Percentiles rank a stretch among this genome's conserved stretches.
Evolutionary conservation across 2,113 vertebrate genomes (phyloP).

Genomic region (Uria aalge): DNA sequence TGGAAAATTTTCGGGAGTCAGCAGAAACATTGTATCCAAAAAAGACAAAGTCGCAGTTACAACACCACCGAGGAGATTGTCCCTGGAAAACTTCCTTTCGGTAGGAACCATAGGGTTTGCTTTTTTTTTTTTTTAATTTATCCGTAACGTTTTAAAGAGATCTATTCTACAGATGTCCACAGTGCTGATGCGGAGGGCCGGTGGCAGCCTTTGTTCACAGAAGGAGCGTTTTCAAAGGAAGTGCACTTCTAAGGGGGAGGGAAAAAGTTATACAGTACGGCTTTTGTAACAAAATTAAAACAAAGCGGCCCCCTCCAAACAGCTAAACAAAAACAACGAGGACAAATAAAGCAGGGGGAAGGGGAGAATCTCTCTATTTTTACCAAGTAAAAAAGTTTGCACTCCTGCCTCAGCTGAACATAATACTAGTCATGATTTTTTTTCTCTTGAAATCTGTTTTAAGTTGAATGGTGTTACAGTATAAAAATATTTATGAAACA

Average conservation of each 20-base stretch:
- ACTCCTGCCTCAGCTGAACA: background rate
- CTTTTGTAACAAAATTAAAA: constrained; percentile 55
- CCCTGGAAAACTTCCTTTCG: constrained; percentile 81
- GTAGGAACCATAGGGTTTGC: constrained; percentile 70
- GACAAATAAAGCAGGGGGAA: background rate
- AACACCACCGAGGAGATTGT: constrained; percentile 74
- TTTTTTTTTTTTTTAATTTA: background rate
- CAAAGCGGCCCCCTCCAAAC: constrained; percentile 1
- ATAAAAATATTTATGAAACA: constrained; percentile 80
- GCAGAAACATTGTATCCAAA: constrained; percentile 85
- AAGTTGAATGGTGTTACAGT: constrained; percentile 67
- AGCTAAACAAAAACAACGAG: background rate
- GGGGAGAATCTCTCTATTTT: background rate
- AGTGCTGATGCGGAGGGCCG: constrained; percentile 46
- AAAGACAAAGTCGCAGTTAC: constrained; percentile 90
- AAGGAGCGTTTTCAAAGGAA: constrained; percentile 59
- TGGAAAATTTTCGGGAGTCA: constrained; percentile 90
- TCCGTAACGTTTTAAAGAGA: background rate
- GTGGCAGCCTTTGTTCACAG: constrained; percentile 75
- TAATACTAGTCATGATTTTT: constrained; percentile 27
- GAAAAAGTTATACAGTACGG: constrained; percentile 37
- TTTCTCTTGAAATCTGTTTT: constrained; percentile 58
- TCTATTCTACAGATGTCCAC: background rate
- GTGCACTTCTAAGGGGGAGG: constrained; percentile 48
- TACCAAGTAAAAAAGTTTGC: constrained; percentile 21